Conservation (phyloP, 2,888 invertebrate species). For the Andrena marginata region DNA sequence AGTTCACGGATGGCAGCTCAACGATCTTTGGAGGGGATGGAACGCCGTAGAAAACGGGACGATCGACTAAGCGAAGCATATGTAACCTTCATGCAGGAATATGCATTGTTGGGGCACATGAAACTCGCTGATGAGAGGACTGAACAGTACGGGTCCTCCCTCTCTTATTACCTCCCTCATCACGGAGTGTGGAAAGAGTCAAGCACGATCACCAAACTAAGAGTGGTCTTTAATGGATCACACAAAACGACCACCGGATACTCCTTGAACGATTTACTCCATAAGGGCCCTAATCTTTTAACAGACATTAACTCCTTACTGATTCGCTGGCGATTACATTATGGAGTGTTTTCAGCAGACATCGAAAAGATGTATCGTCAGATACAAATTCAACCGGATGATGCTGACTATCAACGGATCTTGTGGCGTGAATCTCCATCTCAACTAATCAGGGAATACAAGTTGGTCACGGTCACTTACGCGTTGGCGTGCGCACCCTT, state of each 20-base stretch:
- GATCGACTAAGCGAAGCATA: neutral
- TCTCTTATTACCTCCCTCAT: neutral
- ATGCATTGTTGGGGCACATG: neutral
- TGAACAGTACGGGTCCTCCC: no score
- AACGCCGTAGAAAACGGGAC: no score
- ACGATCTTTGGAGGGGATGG: no score
- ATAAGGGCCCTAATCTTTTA: neutral
- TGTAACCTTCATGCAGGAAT: neutral
- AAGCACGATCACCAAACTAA: neutral
- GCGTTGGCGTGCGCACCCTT: neutral
- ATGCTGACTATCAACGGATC: no score
- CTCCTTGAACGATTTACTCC: neutral
- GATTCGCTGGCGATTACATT: neutral
- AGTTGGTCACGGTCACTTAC: neutral
- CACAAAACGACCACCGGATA: neutral
- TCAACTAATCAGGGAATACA: neutral
- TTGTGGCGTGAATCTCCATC: no score
- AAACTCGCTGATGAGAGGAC: neutral
- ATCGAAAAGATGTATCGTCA: constrained; percentile 9
- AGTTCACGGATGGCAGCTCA: no score
- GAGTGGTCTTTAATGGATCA: neutral
- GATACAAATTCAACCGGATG: neutral
- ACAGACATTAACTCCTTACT: neutral
- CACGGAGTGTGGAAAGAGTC: neutral
- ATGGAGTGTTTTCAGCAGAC: neutral